Percentiles rank a stretch among this genome's conserved stretches.
Conservation (phyloP, 2,113 vertebrate genomes). For the Picathartes gymnocephalus region DNA sequence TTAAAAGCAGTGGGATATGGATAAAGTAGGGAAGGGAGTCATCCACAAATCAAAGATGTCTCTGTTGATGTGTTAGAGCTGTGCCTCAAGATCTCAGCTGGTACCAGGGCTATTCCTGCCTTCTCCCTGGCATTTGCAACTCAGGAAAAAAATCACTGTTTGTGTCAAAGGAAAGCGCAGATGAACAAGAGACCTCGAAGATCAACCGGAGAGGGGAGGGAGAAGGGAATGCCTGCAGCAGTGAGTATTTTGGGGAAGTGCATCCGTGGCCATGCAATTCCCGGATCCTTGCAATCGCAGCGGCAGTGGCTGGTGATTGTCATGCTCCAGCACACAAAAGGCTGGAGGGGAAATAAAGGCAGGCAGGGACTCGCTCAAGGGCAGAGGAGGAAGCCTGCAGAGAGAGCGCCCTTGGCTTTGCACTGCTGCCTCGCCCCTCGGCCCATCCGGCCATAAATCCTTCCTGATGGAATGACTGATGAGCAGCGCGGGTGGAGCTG, state of each 20-base stretch:
- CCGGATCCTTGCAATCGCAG: background rate
- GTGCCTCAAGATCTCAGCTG: background rate
- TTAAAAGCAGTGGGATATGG: background rate
- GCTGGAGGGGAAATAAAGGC: background rate
- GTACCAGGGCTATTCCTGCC: background rate
- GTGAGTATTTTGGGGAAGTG: background rate
- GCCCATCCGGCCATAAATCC: background rate
- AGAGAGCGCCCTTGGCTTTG: background rate
- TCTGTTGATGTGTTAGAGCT: background rate
- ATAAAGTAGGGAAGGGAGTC: background rate
- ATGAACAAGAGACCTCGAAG: background rate
- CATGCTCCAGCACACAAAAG: background rate
- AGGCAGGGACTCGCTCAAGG: background rate
- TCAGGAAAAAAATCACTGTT: background rate
- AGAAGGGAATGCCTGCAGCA: background rate
- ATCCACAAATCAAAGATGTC: background rate
- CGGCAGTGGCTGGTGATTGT: background rate
- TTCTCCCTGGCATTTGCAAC: background rate
- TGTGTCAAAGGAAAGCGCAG: background rate
- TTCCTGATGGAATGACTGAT: background rate
- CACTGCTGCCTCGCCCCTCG: background rate
- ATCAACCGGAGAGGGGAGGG: background rate
- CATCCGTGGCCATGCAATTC: rapidly evolving
- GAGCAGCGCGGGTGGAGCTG: background rate
- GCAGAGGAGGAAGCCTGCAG: background rate